Percentiles rank a stretch among this genome's conserved stretches.
These are phyloP conservation scores for Neolamprologus falcicula DNA, from an alignment of 2,113 vertebrate genomes.

Conservation along the genomic window DNA sequence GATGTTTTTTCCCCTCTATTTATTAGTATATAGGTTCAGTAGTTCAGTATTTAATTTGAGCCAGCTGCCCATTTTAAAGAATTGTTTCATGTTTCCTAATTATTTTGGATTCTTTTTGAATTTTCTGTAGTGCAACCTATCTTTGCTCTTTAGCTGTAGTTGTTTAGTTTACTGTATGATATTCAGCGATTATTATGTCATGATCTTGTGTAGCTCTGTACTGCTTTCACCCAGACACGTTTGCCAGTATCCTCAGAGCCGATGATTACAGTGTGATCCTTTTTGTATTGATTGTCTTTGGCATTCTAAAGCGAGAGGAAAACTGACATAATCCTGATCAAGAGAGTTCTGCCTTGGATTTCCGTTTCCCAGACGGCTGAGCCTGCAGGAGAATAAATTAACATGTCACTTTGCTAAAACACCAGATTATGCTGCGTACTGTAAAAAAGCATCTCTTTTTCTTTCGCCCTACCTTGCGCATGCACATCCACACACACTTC, in stretches of 20 bases:
- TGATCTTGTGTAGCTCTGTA: not conserved
- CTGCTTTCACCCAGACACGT: not conserved
- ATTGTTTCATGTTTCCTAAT: not conserved
- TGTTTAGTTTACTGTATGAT: not conserved
- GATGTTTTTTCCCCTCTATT: not conserved
- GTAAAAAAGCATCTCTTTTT: not conserved
- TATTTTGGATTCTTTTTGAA: not conserved
- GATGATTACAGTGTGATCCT: not conserved
- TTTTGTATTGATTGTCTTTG: constrained; percentile 25
- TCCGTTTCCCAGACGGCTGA: not conserved
- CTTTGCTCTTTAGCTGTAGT: not conserved
- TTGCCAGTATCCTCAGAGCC: not conserved
- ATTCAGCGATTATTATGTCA: not conserved
- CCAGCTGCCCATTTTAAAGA: not conserved
- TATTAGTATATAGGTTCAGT: not conserved
- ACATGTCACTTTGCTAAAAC: constrained; percentile 63
- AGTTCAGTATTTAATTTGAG: not conserved
- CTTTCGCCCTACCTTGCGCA: not conserved
- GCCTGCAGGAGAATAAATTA: constrained; percentile 51
- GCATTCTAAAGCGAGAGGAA: not conserved
- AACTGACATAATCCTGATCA: constrained; percentile 29
- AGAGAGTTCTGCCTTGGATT: not conserved
- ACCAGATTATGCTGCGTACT: constrained; percentile 13
- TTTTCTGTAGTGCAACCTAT: not conserved
- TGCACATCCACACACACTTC: not conserved